Evolutionary conservation across 2,797 vertebrate genomes (phyloP), one percentile per base, ranked within the genome.

Genomic region (Rhyacichthys aspro): DNA sequence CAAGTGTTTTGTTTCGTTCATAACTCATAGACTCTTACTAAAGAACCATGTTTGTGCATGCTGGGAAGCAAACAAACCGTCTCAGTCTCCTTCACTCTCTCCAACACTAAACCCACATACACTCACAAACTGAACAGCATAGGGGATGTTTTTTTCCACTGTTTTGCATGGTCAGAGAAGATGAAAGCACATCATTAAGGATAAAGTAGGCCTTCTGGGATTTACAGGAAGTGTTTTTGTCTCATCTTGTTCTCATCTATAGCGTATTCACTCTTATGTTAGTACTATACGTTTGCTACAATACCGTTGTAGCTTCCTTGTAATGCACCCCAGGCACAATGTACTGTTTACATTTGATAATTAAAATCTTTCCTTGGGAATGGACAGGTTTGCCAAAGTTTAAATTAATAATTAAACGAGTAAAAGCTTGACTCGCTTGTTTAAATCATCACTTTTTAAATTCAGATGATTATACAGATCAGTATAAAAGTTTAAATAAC

Each of bases 111-210:
- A 67, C 66, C 66, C 38, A 39, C 70, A 75, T 74, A 70, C 36
- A 32, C 79, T 76, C 74, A 59, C 78, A 75, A 83, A 78, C 63
- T 60, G 61, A 83, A 45, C 82, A 81, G 79, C 78, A 82, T 82
- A 80, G 83, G 87, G 82, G 82, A 78, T 78, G 83, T 86, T 86
- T 86, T 86, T 86, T 87, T 85, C 86, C 69, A 67, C 80, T 78
- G 72, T 79, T 86, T 85, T 87, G 85, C 83, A 82, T 67, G 67
- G 79, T 82, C 81, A 85, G 75, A 86, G 73, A 71, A 88, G 87
- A 90, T 90, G 86, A 90, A 88, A 90, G 84, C 82, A 79, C 76
- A 71, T 88, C 79, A 85, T 89, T 88, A 91, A 89, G 84, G 85
- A 86, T 85, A 87, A 89, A 89, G 88, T 77, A 78, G 84, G 74